phyloP scores from a whole-genome alignment of 2,888 invertebrate species.

The Rhagophthalmus giganteus region DNA sequence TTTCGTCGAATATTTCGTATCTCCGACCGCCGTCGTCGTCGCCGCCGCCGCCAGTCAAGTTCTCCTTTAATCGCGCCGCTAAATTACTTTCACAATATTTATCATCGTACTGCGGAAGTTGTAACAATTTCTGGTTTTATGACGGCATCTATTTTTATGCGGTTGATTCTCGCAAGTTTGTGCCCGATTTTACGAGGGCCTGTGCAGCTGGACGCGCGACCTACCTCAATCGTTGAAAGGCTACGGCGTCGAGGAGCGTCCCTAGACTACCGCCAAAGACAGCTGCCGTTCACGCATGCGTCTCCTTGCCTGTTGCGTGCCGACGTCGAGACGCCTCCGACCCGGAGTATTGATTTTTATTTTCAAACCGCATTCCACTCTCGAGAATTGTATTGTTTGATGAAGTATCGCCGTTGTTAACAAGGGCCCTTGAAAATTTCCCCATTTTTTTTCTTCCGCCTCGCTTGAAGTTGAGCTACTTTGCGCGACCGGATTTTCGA shows the following conservation, averaged over 20 bases:
- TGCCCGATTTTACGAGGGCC: conserved; percentile 33
- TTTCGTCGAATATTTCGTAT: too few relatives aligned
- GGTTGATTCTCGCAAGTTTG: conserved; percentile 27
- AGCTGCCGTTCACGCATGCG: conserved; percentile 39
- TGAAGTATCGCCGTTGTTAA: conserved; percentile 4
- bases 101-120: conserved; percentile 10
- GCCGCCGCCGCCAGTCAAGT: neutral
- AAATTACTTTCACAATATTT: conserved; percentile 8
- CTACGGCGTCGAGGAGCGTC: conserved; percentile 49
- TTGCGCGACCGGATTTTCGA: neutral
- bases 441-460: too few relatives aligned
- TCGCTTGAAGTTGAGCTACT: neutral
- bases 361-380: conserved; percentile 30
- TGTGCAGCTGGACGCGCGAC: conserved; percentile 33
- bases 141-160: conserved; percentile 30
- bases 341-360: conserved; percentile 45
- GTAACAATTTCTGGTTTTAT: conserved; percentile 21
- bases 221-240: conserved; percentile 38
- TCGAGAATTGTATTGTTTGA: conserved; percentile 18
- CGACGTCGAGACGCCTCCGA: conserved; percentile 49
- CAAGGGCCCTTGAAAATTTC: conserved; percentile 2
- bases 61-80: neutral
- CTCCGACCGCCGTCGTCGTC: too few relatives aligned
- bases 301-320: conserved; percentile 47
- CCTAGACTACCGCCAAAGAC: conserved; percentile 41